A percentile compares a stretch with the other conserved stretches of the same genome.
Evolutionary conservation across 2,888 invertebrate genomes (phyloP).

Genomic region (Drosophila pseudotalamancana): DNA sequence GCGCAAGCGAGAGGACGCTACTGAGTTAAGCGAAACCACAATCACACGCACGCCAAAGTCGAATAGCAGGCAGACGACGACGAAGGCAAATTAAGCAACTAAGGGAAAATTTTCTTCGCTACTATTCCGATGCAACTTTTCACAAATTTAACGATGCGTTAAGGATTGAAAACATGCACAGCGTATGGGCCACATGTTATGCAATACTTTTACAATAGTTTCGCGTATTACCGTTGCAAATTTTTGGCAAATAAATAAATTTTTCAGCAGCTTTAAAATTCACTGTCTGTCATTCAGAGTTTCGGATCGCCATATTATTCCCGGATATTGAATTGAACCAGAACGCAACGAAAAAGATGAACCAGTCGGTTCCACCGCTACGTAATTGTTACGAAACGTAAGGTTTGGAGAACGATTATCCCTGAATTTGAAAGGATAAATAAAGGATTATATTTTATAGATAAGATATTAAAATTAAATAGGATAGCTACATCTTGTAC

Average conservation of each 20-base stretch:
- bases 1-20: constrained; percentile 61
- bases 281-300: constrained; percentile 72
- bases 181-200: constrained; percentile 26
- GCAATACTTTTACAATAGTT: constrained; percentile 57
- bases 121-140: constrained; percentile 56
- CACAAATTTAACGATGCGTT: constrained; percentile 22
- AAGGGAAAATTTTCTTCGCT: constrained; percentile 69
- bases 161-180: constrained; percentile 49
- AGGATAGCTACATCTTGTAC: not conserved
- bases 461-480: not conserved
- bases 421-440: not conserved
- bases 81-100: constrained; percentile 65
- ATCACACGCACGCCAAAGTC: constrained; percentile 71
- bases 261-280: constrained; percentile 75
- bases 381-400: constrained; percentile 5
- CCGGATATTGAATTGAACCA: constrained; percentile 58
- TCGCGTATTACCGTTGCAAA: constrained; percentile 73
- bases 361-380: constrained; percentile 15
- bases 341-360: constrained; percentile 30
- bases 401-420: not conserved
- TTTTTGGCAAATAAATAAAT: constrained; percentile 72
- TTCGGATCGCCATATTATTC: constrained; percentile 78
- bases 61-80: constrained; percentile 65
- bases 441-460: no score
- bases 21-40: constrained; percentile 44